Percentiles rank a stretch among this genome's conserved stretches.
phyloP scores from a whole-genome alignment of 2,888 invertebrate genomes.

The Nomada fucata region DNA sequence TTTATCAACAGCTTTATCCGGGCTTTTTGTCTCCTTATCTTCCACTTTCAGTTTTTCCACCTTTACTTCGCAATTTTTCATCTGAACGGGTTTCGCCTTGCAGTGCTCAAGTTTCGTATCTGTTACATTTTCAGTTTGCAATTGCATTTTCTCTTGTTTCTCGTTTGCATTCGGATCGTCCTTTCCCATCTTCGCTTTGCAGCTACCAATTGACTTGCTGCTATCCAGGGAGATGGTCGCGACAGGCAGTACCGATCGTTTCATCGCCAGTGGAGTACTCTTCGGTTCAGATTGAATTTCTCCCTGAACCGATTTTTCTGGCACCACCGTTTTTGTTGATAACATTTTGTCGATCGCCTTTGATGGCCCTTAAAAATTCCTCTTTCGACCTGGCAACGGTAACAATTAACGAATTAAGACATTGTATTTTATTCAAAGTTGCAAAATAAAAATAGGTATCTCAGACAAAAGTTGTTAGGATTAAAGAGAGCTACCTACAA shows the following conservation, averaged over 20 bases:
- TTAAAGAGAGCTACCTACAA: too few relatives aligned
- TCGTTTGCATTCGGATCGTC: not conserved
- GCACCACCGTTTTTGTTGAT: not conserved
- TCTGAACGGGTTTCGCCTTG: not conserved
- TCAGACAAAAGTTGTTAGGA: too few relatives aligned
- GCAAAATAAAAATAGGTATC: too few relatives aligned
- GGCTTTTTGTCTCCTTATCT: not conserved
- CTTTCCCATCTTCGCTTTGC: not conserved
- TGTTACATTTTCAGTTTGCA: not conserved
- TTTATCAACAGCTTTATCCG: not conserved
- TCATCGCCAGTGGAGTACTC: not conserved
- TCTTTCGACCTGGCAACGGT: not conserved
- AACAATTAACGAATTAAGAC: not conserved
- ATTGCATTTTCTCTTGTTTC: not conserved
- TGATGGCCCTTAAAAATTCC: not conserved
- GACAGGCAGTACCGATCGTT: not conserved
- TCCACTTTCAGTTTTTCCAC: not conserved
- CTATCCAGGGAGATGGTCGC: not conserved
- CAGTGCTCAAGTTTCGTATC: not conserved
- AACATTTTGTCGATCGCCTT: slow-evolving; percentile 14
- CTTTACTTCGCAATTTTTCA: slow-evolving; percentile 8
- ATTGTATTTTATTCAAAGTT: not conserved
- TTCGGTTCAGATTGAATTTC: slow-evolving; percentile 15
- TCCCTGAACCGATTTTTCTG: slow-evolving; percentile 15
- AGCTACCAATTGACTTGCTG: not conserved